phyloP scores from a whole-genome alignment of 2,888 invertebrate genomes.

The Lasiommata megera region DNA sequence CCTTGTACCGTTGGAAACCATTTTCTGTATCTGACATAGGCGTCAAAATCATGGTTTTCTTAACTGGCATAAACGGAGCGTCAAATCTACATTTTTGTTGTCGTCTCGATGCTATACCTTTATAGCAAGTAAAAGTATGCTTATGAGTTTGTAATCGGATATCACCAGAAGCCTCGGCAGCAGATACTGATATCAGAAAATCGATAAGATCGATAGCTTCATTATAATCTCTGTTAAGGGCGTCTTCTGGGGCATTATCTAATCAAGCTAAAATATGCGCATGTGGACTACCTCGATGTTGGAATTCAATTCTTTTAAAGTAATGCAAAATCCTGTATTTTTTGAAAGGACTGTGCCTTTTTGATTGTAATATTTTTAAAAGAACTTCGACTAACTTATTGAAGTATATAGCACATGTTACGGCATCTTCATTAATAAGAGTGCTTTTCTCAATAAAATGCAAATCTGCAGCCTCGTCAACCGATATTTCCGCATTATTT shows the following conservation, averaged over 20 bases:
- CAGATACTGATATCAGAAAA: too few species aligned
- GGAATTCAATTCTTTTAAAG: conserved; percentile 53
- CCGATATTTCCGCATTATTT: background rate
- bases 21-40: too few species aligned
- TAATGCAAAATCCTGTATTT: conserved; percentile 43
- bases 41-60: too few species aligned
- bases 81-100: too few species aligned
- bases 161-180: too few species aligned
- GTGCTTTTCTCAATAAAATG: conserved; percentile 25
- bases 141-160: too few species aligned
- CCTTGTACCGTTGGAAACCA: too few species aligned
- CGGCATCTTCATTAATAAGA: conserved; percentile 40
- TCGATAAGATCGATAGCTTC: too few species aligned
- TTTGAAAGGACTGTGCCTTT: conserved; percentile 43
- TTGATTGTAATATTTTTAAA: conserved; percentile 40
- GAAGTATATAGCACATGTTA: conserved; percentile 46
- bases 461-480: background rate
- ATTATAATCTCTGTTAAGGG: too few species aligned
- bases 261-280: conserved; percentile 57
- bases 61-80: too few species aligned
- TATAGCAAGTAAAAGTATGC: too few species aligned
- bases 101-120: too few species aligned
- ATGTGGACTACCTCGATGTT: conserved; percentile 52
- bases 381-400: conserved; percentile 42
- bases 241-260: conserved; percentile 42